These are phyloP conservation scores for Drosophila lacicola DNA, from an alignment of 2,888 invertebrate genomes.

Conservation along the genomic window DNA sequence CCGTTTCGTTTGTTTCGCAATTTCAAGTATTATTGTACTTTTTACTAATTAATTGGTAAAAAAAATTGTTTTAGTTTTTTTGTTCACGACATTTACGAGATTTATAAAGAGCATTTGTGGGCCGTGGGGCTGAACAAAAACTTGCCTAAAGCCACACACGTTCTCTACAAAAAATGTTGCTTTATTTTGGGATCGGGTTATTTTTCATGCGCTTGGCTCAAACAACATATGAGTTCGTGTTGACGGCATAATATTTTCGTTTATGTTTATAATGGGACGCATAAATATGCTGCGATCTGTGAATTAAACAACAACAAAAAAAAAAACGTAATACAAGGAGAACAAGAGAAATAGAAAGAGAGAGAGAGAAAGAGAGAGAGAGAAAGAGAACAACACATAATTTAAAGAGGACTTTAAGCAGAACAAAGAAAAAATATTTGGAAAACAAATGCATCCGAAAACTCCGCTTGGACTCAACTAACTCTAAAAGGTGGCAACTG, in stretches of 20 bases:
- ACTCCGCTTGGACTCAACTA: conserved; percentile 23
- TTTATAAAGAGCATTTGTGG: conserved; percentile 55
- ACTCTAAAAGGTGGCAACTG: conserved; percentile 42
- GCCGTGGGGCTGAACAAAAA: conserved; percentile 67
- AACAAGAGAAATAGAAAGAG: conserved; percentile 40
- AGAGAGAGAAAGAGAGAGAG: conserved; percentile 33
- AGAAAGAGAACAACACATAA: conserved; percentile 64
- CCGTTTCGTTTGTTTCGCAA: conserved; percentile 60
- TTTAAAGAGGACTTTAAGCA: conserved; percentile 52
- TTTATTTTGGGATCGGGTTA: conserved; percentile 30
- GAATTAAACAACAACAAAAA: conserved; percentile 47
- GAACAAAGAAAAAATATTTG: conserved; percentile 29
- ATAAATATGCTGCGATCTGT: conserved; percentile 83
- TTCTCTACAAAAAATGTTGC: conserved; percentile 54
- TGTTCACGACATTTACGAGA: conserved; percentile 55
- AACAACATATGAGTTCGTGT: conserved; percentile 80
- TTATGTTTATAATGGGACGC: conserved; percentile 80
- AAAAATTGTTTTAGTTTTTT: conserved; percentile 36
- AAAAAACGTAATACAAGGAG: conserved; percentile 59
- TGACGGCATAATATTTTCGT: conserved; percentile 83
- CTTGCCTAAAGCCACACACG: conserved; percentile 52
- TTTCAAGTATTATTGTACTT: conserved; percentile 55
- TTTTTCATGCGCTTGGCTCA: conserved; percentile 59
- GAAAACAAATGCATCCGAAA: conserved; percentile 27
- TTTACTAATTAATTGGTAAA: conserved; percentile 60